These are phyloP conservation scores for Wasmannia auropunctata DNA, from an alignment of 1,140 invertebrate genomes.

Conservation along the genomic window DNA sequence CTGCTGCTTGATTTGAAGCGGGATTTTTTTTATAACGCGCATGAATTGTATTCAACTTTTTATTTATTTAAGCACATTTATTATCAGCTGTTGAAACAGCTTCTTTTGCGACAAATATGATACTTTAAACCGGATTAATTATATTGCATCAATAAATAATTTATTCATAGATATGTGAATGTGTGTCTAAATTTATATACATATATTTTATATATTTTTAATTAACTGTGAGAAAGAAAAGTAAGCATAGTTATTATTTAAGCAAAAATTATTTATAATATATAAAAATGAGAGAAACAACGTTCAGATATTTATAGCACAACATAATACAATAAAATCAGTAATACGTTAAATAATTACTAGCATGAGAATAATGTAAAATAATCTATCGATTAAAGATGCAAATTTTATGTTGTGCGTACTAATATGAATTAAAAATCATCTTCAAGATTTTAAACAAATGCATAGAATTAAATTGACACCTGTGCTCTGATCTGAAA, in stretches of 20 bases:
- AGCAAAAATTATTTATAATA: background rate
- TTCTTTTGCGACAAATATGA: background rate
- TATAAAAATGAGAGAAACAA: background rate
- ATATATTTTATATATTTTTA: background rate
- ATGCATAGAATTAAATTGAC: constrained; percentile 78
- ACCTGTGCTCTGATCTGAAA: constrained; percentile 74
- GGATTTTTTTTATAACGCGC: background rate
- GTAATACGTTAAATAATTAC: background rate
- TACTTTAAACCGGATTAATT: background rate
- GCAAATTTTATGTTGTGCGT: background rate
- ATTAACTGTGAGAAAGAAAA: background rate
- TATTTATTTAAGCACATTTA: background rate
- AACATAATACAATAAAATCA: background rate
- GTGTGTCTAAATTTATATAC: background rate
- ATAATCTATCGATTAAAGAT: background rate
- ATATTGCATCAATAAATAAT: background rate
- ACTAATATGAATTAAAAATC: constrained; percentile 2
- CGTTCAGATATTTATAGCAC: background rate
- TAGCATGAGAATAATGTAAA: background rate
- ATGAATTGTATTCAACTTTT: background rate
- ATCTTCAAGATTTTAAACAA: background rate
- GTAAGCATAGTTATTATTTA: background rate
- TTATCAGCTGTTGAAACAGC: background rate
- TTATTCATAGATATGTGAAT: background rate
- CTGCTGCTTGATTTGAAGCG: background rate